phyloP scores from a whole-genome alignment of 1,140 invertebrate genomes.

The Xylocopa sonorina region DNA sequence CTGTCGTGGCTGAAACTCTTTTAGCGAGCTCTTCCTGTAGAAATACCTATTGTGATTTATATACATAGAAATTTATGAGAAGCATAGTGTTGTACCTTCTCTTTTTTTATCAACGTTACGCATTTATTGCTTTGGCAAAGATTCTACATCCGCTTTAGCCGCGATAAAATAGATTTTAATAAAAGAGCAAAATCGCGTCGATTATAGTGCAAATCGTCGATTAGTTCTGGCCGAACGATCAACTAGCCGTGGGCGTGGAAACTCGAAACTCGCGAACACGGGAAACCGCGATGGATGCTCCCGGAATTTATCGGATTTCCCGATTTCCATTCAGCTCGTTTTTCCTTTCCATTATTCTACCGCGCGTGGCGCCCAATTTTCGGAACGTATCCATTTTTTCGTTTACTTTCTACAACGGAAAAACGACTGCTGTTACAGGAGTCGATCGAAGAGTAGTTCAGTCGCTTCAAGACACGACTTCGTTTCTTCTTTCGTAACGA shows the following conservation, averaged over 20 bases:
- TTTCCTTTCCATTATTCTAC: background rate
- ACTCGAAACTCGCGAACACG: background rate
- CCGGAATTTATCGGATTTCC: conserved; percentile 17
- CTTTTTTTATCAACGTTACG: too few relatives aligned
- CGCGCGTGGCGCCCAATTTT: background rate
- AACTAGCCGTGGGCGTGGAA: background rate
- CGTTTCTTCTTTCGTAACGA: conserved; percentile 32
- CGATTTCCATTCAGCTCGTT: background rate
- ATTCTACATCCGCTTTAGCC: too few relatives aligned
- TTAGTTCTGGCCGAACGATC: background rate
- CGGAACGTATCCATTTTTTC: background rate
- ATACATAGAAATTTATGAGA: background rate
- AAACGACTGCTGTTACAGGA: background rate
- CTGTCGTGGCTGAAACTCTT: too few relatives aligned
- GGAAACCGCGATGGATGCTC: background rate
- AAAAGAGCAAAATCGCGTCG: too few relatives aligned
- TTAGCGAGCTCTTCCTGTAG: too few relatives aligned
- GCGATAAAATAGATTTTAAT: background rate
- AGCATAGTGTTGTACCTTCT: too few relatives aligned
- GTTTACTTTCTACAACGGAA: background rate
- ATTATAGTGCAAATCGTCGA: background rate
- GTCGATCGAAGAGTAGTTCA: background rate
- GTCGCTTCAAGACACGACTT: background rate
- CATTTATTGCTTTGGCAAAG: too few relatives aligned
- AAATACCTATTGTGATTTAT: background rate